phyloP scores from a whole-genome alignment of 1,140 invertebrate genomes.

The Pentalonia nigronervosa region DNA sequence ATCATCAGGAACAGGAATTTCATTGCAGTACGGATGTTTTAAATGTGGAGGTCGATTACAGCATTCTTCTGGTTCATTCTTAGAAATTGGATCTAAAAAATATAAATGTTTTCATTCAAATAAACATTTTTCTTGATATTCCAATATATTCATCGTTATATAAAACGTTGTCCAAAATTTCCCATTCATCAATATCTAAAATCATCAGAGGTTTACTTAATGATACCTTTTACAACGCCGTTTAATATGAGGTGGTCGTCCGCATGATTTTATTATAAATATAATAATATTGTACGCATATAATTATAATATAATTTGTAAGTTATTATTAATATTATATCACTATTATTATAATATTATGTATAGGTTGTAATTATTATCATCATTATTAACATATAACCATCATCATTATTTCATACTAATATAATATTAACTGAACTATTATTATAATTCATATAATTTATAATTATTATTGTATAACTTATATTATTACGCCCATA shows the following conservation, averaged over 20 bases:
- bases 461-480: neutral
- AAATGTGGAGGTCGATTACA: slow-evolving; percentile 78
- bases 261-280: no score
- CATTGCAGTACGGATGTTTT: slow-evolving; percentile 92
- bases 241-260: neutral
- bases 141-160: neutral
- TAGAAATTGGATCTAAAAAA: slow-evolving; percentile 77
- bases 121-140: neutral
- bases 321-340: no score
- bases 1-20: slow-evolving; percentile 87
- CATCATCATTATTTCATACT: no score
- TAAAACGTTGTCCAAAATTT: neutral
- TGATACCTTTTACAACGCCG: neutral
- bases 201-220: neutral
- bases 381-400: no score
- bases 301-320: no score
- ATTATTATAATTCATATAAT: neutral
- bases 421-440: neutral
- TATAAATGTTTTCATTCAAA: neutral
- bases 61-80: slow-evolving; percentile 89
- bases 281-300: no score
- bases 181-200: neutral
- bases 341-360: no score
- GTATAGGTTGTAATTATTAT: no score
- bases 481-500: neutral